These are phyloP conservation scores for Bubo scandiacus DNA, from an alignment of 2,113 vertebrate genomes.

Conservation along the genomic window DNA sequence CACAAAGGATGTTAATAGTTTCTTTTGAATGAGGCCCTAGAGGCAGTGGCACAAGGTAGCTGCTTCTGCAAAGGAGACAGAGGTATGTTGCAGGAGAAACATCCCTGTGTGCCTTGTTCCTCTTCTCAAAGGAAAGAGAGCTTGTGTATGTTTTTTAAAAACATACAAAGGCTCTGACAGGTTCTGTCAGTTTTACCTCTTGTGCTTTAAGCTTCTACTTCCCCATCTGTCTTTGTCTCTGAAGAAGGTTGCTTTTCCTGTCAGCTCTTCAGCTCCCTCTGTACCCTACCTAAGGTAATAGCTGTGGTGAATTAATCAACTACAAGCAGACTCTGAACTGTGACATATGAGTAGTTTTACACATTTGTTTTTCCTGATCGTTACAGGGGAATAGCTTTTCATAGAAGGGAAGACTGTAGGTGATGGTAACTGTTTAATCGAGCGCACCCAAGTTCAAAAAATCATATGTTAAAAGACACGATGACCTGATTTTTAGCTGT, in stretches of 20 bases:
- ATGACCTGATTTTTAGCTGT: neutral
- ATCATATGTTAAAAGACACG: neutral
- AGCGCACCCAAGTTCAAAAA: neutral
- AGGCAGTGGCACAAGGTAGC: neutral
- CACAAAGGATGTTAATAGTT: neutral
- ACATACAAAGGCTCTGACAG: neutral
- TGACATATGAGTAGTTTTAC: neutral
- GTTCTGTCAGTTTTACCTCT: neutral
- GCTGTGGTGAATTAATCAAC: neutral
- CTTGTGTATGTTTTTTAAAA: neutral
- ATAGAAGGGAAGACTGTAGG: neutral
- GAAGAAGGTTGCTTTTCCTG: neutral
- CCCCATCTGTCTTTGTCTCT: neutral
- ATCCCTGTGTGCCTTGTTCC: neutral
- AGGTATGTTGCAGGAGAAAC: neutral
- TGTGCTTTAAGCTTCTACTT: neutral
- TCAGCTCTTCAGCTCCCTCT: neutral
- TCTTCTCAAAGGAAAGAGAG: neutral
- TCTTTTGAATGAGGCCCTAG: neutral
- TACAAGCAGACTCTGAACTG: neutral
- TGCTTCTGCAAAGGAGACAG: neutral
- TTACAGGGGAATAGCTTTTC: neutral
- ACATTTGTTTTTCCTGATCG: neutral
- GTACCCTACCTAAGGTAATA: neutral
- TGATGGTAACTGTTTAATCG: neutral